Conservation (phyloP, 2,797 vertebrate genomes). For the Peromyscus nudipes region DNA sequence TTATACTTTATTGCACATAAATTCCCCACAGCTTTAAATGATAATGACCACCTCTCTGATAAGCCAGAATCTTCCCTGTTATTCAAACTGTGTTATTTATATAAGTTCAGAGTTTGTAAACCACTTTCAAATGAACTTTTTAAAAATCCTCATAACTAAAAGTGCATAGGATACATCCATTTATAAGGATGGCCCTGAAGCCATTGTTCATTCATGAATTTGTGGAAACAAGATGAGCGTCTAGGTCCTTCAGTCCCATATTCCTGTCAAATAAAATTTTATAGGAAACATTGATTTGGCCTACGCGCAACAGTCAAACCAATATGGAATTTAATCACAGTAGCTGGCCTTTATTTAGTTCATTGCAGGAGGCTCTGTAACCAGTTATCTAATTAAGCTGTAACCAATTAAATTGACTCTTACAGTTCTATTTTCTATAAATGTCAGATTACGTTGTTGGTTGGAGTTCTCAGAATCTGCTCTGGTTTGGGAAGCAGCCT, state of each 20-base stretch:
- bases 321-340: constrained; percentile 10
- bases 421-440: neutral
- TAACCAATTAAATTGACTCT: constrained; percentile 10
- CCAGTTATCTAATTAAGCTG: constrained; percentile 13
- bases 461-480: neutral
- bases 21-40: neutral
- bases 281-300: neutral
- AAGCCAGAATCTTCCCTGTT: neutral
- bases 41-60: neutral
- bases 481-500: neutral
- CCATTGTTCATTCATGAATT: neutral
- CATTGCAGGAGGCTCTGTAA: neutral
- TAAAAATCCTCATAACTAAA: neutral
- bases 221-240: neutral
- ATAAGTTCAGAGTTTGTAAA: neutral
- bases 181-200: neutral
- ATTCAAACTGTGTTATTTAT: neutral
- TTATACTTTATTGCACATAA: neutral
- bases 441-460: neutral
- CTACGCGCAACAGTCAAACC: neutral
- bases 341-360: constrained; percentile 13
- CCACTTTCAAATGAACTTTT: neutral
- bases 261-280: constrained; percentile 10
- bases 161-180: neutral
- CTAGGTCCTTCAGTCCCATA: neutral